phyloP scores from a whole-genome alignment of 1,140 invertebrate species.

The Eumeta japonica region DNA sequence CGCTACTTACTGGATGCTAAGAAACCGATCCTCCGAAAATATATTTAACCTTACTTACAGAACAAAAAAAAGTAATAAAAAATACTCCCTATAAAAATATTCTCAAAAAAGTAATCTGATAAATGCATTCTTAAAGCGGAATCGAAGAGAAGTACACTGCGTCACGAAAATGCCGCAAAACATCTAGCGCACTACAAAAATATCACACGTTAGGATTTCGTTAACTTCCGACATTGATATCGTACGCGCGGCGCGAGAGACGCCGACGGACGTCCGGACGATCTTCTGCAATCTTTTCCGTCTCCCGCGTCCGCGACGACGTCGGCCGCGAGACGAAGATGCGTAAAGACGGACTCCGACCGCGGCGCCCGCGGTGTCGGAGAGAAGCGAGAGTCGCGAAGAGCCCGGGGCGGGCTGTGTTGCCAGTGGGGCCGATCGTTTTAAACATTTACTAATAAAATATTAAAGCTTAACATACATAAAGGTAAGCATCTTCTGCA shows the following conservation, averaged over 20 bases:
- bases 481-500: constrained; percentile 58
- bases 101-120: no score
- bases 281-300: no score
- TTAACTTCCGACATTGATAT: constrained; percentile 9
- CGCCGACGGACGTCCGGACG: no score
- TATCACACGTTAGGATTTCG: constrained; percentile 45
- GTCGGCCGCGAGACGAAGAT: no score
- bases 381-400: constrained; percentile 8
- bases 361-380: constrained; percentile 15
- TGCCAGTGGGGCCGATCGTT: no score
- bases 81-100: no score
- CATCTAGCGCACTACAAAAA: constrained; percentile 45
- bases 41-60: no score
- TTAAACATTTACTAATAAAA: constrained; percentile 58
- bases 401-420: constrained; percentile 16
- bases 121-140: constrained; percentile 24
- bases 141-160: background rate
- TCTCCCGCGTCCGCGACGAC: no score
- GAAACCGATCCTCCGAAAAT: no score
- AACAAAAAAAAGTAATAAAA: no score
- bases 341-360: background rate
- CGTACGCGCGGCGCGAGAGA: background rate
- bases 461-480: constrained; percentile 59
- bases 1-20: no score
- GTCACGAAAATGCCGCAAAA: constrained; percentile 37